These are phyloP conservation scores for Drosophila kohkoa DNA, from an alignment of 1,140 invertebrate species.

Conservation along the genomic window DNA sequence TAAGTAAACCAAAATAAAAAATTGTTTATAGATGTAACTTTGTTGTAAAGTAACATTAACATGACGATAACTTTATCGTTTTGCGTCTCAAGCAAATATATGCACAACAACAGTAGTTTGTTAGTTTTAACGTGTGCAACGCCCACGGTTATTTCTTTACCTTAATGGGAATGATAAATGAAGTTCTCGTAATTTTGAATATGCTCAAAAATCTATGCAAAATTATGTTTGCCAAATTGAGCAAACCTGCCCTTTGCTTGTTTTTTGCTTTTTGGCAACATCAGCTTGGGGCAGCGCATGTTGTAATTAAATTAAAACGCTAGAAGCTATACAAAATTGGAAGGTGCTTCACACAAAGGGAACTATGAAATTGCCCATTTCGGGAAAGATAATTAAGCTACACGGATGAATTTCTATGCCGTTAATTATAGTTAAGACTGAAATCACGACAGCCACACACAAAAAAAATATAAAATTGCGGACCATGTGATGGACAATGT, in stretches of 20 bases:
- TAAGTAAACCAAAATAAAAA: constrained; percentile 34
- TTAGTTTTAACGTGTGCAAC: constrained; percentile 8
- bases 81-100: constrained; percentile 54
- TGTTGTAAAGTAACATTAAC: constrained; percentile 25
- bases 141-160: constrained; percentile 35
- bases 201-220: constrained; percentile 52
- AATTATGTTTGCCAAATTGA: constrained; percentile 26
- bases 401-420: constrained; percentile 40
- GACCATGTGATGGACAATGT: constrained; percentile 45
- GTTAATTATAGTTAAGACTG: constrained; percentile 68
- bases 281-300: background rate
- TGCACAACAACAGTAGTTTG: background rate
- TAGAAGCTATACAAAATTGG: constrained; percentile 21
- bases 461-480: constrained; percentile 42
- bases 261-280: constrained; percentile 22
- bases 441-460: constrained; percentile 28
- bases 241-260: background rate
- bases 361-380: constrained; percentile 37
- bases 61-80: constrained; percentile 30
- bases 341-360: background rate
- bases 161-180: constrained; percentile 51
- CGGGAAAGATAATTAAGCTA: constrained; percentile 55
- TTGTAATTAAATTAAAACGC: constrained; percentile 7
- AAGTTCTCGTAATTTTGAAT: constrained; percentile 42
- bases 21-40: constrained; percentile 16